Base-by-base conservation (phyloP, 2,888 invertebrate genomes). In the Eurytoma adleriae region DNA sequence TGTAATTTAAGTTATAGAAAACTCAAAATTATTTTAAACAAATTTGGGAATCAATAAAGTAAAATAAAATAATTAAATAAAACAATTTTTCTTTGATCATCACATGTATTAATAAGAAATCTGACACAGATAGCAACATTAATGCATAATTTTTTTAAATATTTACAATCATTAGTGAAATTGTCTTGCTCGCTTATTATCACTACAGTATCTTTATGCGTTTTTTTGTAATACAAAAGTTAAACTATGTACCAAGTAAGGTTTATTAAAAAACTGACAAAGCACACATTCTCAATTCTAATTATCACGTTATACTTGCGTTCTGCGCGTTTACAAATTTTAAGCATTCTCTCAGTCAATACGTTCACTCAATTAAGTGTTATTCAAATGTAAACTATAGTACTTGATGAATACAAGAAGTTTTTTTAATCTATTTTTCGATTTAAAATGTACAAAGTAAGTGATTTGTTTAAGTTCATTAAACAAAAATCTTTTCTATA, bases 171-270 rank as follows among this genome's bases (percentile, higher is more conserved):
- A 80, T 86, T 30, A 66, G 59, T 30, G 40, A 72, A 66, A 78
- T 56, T 70, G 18, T 20, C 14, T 48, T 57, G 20, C 30, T 82
- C 79, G 82, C 68, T 64, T 69, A 30, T 78, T 79, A 54, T 73
- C 48, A 14, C 16, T 27, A 79, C 73, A 80, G 83, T 84, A 74
- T 82, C 83, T 80, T 50, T 66, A 71, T 56, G 61, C 69, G 40
- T 75, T 57, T n/a, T 66, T 27, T 85, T 84, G 83, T 61, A 86
- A 88, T 87, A 89, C 87, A 88, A 88, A 88, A 87, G 85, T 88
- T 87, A 87, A 85, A 86, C 86, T 88, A 89, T 87, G 86, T 83
- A 84, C 86, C 85, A 87, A 88, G 87, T 84, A 86, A 86, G 85
- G 86, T 85, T 87, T 86, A 87, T 86, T 89, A 89, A 79, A 88